Percentiles rank a stretch among this genome's conserved stretches.
phyloP scores from a whole-genome alignment of 2,888 invertebrate genomes.

The Cataglyphis altisquamis region DNA sequence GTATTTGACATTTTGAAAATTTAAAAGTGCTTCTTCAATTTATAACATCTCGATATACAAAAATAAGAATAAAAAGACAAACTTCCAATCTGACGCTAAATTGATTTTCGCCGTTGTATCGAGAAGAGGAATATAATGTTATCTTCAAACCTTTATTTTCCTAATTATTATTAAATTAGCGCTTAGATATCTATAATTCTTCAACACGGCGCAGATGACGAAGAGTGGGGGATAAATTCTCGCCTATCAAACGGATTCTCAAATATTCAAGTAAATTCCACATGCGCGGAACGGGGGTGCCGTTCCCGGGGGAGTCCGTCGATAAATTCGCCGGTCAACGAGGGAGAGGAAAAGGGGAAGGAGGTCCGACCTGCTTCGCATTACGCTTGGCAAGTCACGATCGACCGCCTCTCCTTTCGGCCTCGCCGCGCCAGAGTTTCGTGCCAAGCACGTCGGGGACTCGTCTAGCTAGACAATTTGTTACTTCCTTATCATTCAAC shows the following conservation, averaged over 20 bases:
- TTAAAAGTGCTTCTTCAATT: not conserved
- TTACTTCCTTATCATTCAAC: conserved; percentile 83
- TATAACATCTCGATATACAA: not conserved
- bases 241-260: not conserved
- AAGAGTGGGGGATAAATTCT: not conserved
- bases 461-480: conserved; percentile 83
- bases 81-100: not conserved
- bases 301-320: conserved; percentile 3
- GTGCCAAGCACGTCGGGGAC: conserved; percentile 64
- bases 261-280: conserved; percentile 28
- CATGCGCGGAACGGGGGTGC: not conserved
- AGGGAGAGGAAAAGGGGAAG: no score
- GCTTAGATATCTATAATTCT: not conserved
- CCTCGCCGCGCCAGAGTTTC: conserved; percentile 53
- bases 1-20: not conserved
- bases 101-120: not conserved
- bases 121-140: not conserved
- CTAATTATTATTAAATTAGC: not conserved
- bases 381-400: conserved; percentile 40
- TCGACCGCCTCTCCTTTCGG: conserved; percentile 35
- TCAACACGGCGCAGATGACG: not conserved
- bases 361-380: conserved; percentile 22
- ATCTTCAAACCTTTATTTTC: not conserved
- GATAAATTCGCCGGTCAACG: conserved; percentile 38
- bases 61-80: not conserved